Base-by-base conservation (phyloP, 2,113 vertebrate species). In the Chaetorhynchus papuensis region DNA sequence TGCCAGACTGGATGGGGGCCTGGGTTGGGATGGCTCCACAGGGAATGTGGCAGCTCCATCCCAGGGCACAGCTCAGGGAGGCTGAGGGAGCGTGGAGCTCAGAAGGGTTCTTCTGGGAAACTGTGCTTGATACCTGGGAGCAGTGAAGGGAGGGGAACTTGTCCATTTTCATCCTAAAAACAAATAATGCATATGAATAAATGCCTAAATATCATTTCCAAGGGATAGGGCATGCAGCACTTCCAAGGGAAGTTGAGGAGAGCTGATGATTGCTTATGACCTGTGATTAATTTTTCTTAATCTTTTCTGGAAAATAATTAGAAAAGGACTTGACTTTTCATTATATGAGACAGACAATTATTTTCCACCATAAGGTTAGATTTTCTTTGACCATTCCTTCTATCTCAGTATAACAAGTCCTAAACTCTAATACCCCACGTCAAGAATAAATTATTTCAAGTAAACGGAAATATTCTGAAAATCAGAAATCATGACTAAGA, bases 1-100 rank as follows among this genome's bases (percentile, higher is more conserved):
- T 35, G 59, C 70, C 14, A 7, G 52, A 9, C 49, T 60, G 7
- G 6, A 1, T 11, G 4, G 8, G 23, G 45, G 14, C 15, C n/a
- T 52, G 75, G 26, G 2, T 3, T 60, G 64, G 35, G 21, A 1
- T 44, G 64, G 39, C 30, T 45, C 28, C 35, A 3, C 10, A 15
- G 3, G 9, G 49, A 1, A 7, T 23, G 23, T 2, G 65, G 31
- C 54, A 30, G 57, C 54, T 74, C 80, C 70, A 39, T 59, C 30
- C 33, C 47, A 20, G 56, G 71, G 21, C 78, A 52, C 21, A 4
- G 5, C 14, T 7, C 1, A 0, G 42, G 44, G 13, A 31, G 24
- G 8, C 28, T 70, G 41, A 28, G 42, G 17, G 50, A 37, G 6
- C 0, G 23, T 15, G 10, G 56, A 60, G 19, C 45, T 23, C 31